Evolutionary conservation across 23 tunicate species (phyloP).

Genomic region (Oikopleura albicans): DNA sequence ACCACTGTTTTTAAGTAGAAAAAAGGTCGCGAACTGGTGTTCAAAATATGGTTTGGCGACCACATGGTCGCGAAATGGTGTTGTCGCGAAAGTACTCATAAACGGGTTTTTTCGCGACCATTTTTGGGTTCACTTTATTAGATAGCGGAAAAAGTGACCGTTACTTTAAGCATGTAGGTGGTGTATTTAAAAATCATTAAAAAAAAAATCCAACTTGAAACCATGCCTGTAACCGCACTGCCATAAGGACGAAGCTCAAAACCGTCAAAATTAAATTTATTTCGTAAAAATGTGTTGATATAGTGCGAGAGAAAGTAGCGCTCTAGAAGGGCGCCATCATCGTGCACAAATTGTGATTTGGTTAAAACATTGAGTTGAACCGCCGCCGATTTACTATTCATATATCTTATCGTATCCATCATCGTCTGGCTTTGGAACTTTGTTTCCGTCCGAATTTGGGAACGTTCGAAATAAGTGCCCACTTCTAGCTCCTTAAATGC

Average conservation of each 20-base stretch:
- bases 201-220: too few species aligned
- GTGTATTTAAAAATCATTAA: too few species aligned
- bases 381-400: neutral
- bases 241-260: conserved; percentile 12
- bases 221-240: conserved; percentile 17
- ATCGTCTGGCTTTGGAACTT: neutral
- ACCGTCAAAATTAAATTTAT: neutral
- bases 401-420: neutral
- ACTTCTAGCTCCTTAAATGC: too few species aligned
- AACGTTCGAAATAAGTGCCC: neutral
- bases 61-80: too few species aligned
- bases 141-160: too few species aligned
- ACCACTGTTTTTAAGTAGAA: too few species aligned
- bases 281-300: neutral
- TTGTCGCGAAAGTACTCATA: too few species aligned
- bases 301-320: neutral
- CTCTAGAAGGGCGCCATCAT: neutral
- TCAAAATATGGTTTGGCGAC: too few species aligned
- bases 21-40: too few species aligned
- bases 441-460: neutral
- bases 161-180: too few species aligned
- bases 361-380: neutral
- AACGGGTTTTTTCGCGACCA: too few species aligned
- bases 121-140: too few species aligned
- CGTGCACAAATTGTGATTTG: neutral